These are phyloP conservation scores for Syrphus vitripennis DNA, from an alignment of 2,888 invertebrate genomes.

Conservation along the genomic window DNA sequence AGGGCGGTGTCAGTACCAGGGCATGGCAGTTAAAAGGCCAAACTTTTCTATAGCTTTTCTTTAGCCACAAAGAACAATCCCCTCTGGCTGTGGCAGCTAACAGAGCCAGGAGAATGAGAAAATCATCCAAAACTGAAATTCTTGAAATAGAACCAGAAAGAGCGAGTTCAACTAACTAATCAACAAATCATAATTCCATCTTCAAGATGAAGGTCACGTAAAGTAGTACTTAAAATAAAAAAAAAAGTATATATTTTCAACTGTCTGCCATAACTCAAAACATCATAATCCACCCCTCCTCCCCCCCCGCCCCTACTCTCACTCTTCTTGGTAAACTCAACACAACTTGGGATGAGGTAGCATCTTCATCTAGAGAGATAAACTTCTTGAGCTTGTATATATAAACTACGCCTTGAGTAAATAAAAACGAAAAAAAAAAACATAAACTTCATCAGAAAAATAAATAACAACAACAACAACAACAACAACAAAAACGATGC, in stretches of 20 bases:
- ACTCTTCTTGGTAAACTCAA: background rate
- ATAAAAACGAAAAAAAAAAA: constrained; percentile 4
- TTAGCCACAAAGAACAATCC: constrained; percentile 11
- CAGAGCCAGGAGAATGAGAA: background rate
- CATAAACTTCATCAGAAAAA: constrained; percentile 5
- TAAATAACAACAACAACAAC: background rate
- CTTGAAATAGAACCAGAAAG: background rate
- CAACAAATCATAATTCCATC: constrained; percentile 58
- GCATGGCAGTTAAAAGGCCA: background rate
- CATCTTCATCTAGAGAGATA: background rate
- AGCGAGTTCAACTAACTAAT: constrained; percentile 35
- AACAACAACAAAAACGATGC: constrained; percentile 5
- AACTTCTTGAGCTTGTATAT: constrained; percentile 9
- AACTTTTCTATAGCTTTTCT: constrained; percentile 4
- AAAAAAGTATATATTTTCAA: background rate
- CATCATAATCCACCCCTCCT: background rate
- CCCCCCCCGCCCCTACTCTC: background rate
- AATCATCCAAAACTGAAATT: background rate
- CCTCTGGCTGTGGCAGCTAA: background rate
- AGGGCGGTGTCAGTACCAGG: background rate
- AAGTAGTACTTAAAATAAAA: constrained; percentile 26
- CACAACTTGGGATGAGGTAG: background rate
- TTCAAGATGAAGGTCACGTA: constrained; percentile 58
- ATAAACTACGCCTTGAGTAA: background rate
- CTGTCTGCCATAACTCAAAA: background rate